Percentiles rank a stretch among this genome's conserved stretches.
Conservation (phyloP, 2,888 invertebrate genomes). For the Eurois occulta region DNA sequence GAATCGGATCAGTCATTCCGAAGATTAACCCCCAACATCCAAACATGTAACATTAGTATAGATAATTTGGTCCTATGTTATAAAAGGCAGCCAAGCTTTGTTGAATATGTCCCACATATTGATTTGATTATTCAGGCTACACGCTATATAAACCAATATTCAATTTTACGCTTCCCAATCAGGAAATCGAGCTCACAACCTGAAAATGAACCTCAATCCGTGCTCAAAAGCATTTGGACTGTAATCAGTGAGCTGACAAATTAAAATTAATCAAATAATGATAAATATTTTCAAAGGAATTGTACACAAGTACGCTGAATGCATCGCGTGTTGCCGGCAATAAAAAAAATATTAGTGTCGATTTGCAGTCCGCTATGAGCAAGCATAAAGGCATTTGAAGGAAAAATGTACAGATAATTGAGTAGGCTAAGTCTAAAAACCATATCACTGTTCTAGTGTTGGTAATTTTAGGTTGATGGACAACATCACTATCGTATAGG, state of each 20-base stretch:
- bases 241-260: conserved; percentile 41
- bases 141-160: too few species aligned
- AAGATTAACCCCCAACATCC: neutral
- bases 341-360: conserved; percentile 66
- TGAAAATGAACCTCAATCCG: conserved; percentile 12
- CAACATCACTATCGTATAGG: too few species aligned
- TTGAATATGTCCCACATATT: neutral
- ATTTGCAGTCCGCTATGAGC: conserved; percentile 64
- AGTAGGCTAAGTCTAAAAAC: conserved; percentile 30
- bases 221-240: conserved; percentile 11
- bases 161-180: neutral
- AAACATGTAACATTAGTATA: neutral
- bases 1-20: neutral
- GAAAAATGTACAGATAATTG: conserved; percentile 26
- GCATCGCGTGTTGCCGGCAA: conserved; percentile 60
- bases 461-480: too few species aligned
- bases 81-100: neutral
- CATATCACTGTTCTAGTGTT: neutral
- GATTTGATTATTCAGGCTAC: neutral
- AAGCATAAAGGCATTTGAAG: conserved; percentile 49
- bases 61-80: neutral
- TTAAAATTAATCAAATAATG: conserved; percentile 54
- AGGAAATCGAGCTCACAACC: neutral
- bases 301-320: conserved; percentile 36
- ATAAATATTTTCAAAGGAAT: conserved; percentile 46